These are phyloP conservation scores for Apis dorsata DNA, from an alignment of 1,140 invertebrate genomes.

Conservation along the genomic window DNA sequence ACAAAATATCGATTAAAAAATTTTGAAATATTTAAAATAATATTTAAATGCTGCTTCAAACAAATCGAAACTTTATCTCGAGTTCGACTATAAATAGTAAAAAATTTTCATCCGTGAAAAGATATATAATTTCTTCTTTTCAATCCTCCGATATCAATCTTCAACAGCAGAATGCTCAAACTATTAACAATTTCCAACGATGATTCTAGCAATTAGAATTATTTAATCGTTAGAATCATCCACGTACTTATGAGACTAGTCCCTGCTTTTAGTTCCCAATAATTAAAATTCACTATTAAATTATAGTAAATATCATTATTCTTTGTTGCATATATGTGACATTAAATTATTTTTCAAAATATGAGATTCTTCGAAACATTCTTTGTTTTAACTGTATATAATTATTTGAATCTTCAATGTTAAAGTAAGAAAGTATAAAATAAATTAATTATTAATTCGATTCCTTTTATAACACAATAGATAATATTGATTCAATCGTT, in stretches of 20 bases:
- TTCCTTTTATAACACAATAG: neutral
- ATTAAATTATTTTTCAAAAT: too few relatives aligned
- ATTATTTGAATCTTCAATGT: neutral
- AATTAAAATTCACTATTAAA: neutral
- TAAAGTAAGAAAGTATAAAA: neutral
- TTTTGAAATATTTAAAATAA: neutral
- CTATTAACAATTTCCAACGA: neutral
- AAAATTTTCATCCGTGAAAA: neutral
- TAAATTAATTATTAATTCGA: neutral
- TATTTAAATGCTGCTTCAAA: neutral
- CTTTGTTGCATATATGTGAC: neutral
- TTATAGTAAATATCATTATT: neutral
- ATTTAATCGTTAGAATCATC: slow-evolving; percentile 50
- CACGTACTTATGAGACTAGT: slow-evolving; percentile 65
- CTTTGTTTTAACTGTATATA: slow-evolving; percentile 14
- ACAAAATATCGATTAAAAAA: too few relatives aligned
- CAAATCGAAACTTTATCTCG: neutral
- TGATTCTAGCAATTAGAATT: neutral
- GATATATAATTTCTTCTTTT: neutral
- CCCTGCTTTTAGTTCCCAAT: neutral
- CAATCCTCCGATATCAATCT: neutral
- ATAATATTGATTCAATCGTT: neutral
- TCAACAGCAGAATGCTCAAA: neutral
- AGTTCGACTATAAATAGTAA: neutral
- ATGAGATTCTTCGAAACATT: neutral